These are phyloP conservation scores for Crotophaga sulcirostris DNA, from an alignment of 2,113 vertebrate species.

Conservation along the genomic window DNA sequence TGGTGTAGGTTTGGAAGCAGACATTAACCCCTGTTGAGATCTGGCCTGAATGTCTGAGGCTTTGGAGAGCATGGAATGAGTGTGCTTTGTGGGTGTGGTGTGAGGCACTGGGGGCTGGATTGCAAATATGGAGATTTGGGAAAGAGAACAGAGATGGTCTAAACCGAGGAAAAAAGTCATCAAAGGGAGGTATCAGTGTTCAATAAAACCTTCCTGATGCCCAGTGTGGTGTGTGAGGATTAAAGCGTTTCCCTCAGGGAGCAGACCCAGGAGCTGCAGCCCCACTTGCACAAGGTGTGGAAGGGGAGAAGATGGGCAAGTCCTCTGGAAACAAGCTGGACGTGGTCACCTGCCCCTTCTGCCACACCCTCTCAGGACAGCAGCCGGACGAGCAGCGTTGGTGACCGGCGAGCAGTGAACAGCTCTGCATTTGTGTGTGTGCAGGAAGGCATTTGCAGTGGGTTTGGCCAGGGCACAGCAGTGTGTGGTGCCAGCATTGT, in stretches of 20 bases:
- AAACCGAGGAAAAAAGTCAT: neutral
- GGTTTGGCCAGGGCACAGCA: neutral
- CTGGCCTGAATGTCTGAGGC: neutral
- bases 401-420: fast-evolving
- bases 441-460: neutral
- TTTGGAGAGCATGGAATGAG: neutral
- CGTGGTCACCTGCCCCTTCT: neutral
- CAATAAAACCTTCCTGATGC: neutral
- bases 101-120: neutral
- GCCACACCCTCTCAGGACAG: neutral
- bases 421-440: fast-evolving
- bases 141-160: neutral
- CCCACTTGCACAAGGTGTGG: neutral
- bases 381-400: neutral
- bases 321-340: neutral
- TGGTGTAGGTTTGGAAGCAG: neutral
- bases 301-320: neutral
- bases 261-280: neutral
- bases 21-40: neutral
- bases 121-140: neutral
- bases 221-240: neutral
- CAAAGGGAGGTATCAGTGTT: neutral
- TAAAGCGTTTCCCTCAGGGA: neutral
- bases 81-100: neutral
- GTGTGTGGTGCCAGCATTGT: fast-evolving